Evolutionary conservation across 2,888 invertebrate species (phyloP).

Genomic region (Macaria notata): DNA sequence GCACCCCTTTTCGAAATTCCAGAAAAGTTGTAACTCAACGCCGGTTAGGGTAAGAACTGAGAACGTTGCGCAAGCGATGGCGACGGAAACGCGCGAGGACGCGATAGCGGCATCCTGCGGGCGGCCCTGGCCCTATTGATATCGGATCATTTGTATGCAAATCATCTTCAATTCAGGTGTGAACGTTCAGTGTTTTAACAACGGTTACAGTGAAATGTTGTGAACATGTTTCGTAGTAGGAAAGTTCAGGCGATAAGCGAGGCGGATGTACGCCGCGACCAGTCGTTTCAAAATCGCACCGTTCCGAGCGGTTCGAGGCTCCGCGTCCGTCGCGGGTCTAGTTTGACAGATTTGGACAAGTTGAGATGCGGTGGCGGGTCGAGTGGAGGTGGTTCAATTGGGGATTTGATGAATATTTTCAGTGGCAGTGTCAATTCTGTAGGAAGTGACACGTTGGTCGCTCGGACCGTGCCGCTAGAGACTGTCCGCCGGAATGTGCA

Average conservation of each 20-base stretch:
- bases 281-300: constrained; percentile 74
- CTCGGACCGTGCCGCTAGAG: constrained; percentile 87
- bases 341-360: constrained; percentile 88
- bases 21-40: constrained; percentile 44
- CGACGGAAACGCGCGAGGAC: constrained; percentile 69
- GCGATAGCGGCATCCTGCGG: constrained; percentile 76
- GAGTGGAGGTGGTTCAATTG: constrained; percentile 85
- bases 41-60: constrained; percentile 45
- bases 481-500: constrained; percentile 82
- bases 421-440: constrained; percentile 88
- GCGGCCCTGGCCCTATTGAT: constrained; percentile 78
- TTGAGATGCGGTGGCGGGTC: constrained; percentile 74
- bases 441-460: constrained; percentile 87
- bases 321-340: constrained; percentile 86
- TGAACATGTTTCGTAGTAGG: constrained; percentile 65
- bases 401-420: constrained; percentile 91
- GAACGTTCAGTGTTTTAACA: constrained; percentile 55
- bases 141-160: constrained; percentile 73
- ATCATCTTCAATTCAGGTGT: constrained; percentile 59
- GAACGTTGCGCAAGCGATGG: constrained; percentile 65
- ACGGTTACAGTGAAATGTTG: constrained; percentile 51
- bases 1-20: constrained; percentile 54
- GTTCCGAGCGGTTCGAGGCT: constrained; percentile 76
- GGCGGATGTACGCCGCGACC: constrained; percentile 78
- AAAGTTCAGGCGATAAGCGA: constrained; percentile 72